Evolutionary conservation across 2,797 vertebrate genomes (phyloP).

Genomic region (Labroides dimidiatus): DNA sequence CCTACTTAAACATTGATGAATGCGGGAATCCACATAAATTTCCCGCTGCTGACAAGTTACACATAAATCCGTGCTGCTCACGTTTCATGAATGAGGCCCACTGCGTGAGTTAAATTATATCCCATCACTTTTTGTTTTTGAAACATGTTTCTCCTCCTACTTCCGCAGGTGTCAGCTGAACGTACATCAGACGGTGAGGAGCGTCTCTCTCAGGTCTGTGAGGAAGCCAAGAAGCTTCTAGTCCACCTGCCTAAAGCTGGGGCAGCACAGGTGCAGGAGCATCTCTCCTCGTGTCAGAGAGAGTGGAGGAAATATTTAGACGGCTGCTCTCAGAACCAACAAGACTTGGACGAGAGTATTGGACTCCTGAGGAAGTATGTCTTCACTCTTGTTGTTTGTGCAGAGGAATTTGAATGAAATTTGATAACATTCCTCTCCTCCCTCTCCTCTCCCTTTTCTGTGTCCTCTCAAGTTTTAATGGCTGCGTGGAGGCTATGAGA

Average conservation of each 20-base stretch:
- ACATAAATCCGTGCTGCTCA: no score
- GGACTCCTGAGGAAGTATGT: constrained; percentile 82
- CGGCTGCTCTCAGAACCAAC: constrained; percentile 86
- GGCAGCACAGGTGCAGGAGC: constrained; percentile 87
- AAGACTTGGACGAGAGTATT: constrained; percentile 87
- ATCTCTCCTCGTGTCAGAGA: constrained; percentile 87
- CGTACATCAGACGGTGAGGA: constrained; percentile 84
- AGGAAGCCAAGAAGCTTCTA: constrained; percentile 89
- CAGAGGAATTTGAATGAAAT: constrained; percentile 25
- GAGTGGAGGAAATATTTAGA: constrained; percentile 88
- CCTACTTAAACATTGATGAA: no score
- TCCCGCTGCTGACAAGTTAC: no score
- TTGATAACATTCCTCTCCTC: not conserved
- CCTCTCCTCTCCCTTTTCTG: not conserved
- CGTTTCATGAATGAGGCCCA: no score
- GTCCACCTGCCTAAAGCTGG: constrained; percentile 87
- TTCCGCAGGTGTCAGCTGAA: constrained; percentile 83
- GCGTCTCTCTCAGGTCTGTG: constrained; percentile 84
- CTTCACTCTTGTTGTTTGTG: constrained; percentile 5
- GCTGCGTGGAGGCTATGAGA: constrained; percentile 84
- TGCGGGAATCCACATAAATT: no score
- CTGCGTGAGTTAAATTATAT: no score
- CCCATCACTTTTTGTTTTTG: not conserved
- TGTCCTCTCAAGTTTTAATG: constrained; percentile 86
- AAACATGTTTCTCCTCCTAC: not conserved